These are phyloP conservation scores for Cyclura pinguis DNA, from an alignment of 2,797 vertebrate species.

Conservation along the genomic window DNA sequence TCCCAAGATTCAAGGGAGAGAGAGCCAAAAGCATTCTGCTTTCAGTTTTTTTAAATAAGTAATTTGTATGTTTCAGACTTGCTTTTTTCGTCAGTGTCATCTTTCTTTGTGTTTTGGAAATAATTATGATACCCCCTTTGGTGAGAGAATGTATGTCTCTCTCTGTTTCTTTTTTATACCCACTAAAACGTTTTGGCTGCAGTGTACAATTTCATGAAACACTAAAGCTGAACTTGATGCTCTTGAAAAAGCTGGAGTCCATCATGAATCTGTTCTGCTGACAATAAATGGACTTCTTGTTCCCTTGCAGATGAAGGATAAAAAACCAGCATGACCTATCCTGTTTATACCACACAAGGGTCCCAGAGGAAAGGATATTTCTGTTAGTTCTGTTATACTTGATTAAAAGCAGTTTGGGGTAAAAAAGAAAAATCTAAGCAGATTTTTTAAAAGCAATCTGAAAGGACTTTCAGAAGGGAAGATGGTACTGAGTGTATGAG, in stretches of 20 bases:
- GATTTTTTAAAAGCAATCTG: not conserved
- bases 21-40: not conserved
- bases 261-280: conserved; percentile 22
- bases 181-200: conserved; percentile 18
- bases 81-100: not conserved
- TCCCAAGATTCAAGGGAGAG: not conserved
- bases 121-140: not conserved
- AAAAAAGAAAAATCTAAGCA: not conserved
- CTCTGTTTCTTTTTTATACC: not conserved
- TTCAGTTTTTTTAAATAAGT: not conserved
- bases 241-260: conserved; percentile 11
- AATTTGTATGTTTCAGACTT: not conserved
- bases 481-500: conserved; percentile 35
- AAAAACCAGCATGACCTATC: conserved; percentile 17
- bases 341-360: conserved; percentile 14
- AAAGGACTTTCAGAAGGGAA: conserved; percentile 50
- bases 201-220: not conserved
- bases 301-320: not conserved
- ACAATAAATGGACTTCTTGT: conserved; percentile 49
- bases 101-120: conserved; percentile 8
- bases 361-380: conserved; percentile 17
- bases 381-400: conserved; percentile 23
- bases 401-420: conserved; percentile 28
- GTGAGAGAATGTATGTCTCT: not conserved
- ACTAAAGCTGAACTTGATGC: conserved; percentile 1